Percentiles rank a stretch among this genome's conserved stretches.
Conservation (phyloP, 2,113 vertebrate species). For the Spermophilus dauricus region DNA sequence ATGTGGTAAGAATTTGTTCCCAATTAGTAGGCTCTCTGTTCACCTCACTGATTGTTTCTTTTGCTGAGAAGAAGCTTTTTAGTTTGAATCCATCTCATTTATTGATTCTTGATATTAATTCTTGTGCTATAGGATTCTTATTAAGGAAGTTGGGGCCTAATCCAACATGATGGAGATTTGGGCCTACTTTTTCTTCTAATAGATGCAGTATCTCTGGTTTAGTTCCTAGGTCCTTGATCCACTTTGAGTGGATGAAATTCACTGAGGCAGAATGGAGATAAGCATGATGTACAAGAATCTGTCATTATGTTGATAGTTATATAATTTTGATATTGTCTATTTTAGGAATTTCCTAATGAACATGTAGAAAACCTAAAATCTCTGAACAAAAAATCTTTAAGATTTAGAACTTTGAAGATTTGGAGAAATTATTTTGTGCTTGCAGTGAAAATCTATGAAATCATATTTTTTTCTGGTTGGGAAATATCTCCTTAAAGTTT, state of each 20-base stretch:
- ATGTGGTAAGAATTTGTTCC: no score
- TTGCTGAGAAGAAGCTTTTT: no score
- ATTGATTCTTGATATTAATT: no score
- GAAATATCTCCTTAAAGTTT: constrained; percentile 47
- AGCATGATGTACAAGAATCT: background rate
- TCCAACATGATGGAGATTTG: no score
- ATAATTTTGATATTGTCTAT: background rate
- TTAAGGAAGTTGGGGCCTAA: no score
- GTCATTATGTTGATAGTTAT: constrained; percentile 19
- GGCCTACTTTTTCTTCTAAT: no score
- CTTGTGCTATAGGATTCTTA: no score
- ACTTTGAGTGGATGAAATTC: background rate
- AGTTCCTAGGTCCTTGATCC: no score
- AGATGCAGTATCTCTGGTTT: no score
- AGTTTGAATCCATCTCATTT: no score
- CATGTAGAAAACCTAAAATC: constrained; percentile 12
- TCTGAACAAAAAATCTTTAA: background rate
- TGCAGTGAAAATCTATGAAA: constrained; percentile 41
- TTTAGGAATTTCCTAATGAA: background rate
- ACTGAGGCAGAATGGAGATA: background rate
- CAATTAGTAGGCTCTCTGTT: no score
- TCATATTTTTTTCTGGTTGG: constrained; percentile 13
- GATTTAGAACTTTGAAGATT: background rate
- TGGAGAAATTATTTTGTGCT: constrained; percentile 55
- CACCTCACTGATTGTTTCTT: no score